Conservation (phyloP, 2,113 vertebrate species). For the Ictalurus furcatus region DNA sequence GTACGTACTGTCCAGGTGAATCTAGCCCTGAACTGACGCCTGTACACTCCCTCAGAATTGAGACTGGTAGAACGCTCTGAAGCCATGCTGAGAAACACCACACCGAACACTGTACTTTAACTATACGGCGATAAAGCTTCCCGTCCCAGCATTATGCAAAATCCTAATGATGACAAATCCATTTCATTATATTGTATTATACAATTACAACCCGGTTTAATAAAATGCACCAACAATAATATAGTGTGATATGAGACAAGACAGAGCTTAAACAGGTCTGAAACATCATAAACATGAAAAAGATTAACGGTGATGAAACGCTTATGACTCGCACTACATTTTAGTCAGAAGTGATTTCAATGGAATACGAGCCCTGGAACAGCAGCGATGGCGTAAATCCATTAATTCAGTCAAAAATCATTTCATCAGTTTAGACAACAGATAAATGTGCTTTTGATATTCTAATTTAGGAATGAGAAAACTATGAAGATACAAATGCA, state of each 20-base stretch:
- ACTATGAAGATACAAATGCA: neutral
- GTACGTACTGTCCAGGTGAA: constrained; percentile 57
- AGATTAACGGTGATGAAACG: constrained; percentile 5
- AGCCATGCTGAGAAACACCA: neutral
- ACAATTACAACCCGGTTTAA: neutral
- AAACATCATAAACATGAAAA: neutral
- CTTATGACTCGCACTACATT: constrained; percentile 15
- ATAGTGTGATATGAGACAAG: neutral
- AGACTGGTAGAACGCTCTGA: neutral
- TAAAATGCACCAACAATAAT: neutral
- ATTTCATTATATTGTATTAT: neutral
- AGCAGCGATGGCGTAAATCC: neutral
- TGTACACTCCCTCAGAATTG: constrained; percentile 18
- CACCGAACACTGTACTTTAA: neutral
- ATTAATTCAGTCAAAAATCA: neutral
- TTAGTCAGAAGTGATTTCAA: constrained; percentile 24
- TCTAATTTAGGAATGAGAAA: neutral
- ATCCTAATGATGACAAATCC: neutral
- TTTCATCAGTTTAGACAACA: neutral
- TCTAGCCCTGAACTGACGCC: constrained; percentile 53
- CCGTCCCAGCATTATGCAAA: neutral
- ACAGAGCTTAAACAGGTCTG: neutral
- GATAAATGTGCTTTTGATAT: neutral
- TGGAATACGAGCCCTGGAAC: constrained; percentile 31
- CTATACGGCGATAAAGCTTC: neutral